phyloP scores from a whole-genome alignment of 2,888 invertebrate species.

The Anagyrus pseudococci region DNA sequence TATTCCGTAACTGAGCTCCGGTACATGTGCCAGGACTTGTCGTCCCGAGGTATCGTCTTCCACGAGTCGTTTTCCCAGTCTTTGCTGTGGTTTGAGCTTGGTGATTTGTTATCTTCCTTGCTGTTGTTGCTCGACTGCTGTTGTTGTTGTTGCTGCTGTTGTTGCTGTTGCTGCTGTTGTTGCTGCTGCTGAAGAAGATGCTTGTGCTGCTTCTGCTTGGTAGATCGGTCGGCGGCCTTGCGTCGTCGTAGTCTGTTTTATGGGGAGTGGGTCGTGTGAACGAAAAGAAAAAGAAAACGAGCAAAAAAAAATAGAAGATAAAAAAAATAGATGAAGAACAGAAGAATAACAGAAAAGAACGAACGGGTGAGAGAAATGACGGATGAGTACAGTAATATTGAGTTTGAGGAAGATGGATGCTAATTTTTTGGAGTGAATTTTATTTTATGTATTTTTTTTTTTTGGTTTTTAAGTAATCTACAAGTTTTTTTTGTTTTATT shows the following conservation, averaged over 20 bases:
- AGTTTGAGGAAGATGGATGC: not conserved
- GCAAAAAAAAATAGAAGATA: conserved; percentile 39
- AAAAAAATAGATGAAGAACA: no score
- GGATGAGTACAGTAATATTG: conserved; percentile 4
- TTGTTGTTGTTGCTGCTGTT: conserved; percentile 60
- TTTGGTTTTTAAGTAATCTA: no score
- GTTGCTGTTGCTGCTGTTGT: conserved; percentile 57
- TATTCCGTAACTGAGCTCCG: conserved; percentile 59
- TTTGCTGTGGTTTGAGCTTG: conserved; percentile 41
- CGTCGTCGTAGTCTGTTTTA: conserved; percentile 57
- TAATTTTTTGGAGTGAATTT: conserved; percentile 34
- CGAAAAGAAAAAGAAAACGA: conserved; percentile 54
- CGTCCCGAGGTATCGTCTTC: conserved; percentile 58
- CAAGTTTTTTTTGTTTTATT: no score
- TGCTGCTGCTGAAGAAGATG: conserved; percentile 58
- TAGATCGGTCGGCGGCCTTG: conserved; percentile 51
- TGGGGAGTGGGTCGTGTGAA: conserved; percentile 50
- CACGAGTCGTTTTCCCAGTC: conserved; percentile 59
- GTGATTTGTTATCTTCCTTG: conserved; percentile 14
- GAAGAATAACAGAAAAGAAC: conserved; percentile 31
- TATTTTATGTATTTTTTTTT: no score
- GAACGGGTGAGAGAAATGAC: conserved; percentile 27
- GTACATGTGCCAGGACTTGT: conserved; percentile 61
- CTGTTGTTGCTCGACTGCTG: conserved; percentile 34
- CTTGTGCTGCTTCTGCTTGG: conserved; percentile 51